phyloP scores from a whole-genome alignment of 2,113 vertebrate species.

The Scytalopus superciliaris region DNA sequence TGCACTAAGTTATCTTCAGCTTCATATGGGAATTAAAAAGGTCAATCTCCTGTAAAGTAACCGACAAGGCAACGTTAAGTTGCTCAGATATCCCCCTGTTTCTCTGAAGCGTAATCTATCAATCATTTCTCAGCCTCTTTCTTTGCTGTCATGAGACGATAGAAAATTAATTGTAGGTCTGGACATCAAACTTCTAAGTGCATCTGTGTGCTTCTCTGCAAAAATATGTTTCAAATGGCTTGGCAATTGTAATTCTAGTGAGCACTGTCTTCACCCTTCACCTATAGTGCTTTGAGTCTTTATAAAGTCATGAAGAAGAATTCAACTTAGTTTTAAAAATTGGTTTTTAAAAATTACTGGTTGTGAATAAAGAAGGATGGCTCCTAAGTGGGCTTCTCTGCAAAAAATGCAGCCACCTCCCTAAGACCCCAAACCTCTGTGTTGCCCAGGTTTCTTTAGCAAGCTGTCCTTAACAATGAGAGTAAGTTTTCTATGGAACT shows the following conservation, averaged over 20 bases:
- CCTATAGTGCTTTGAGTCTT: neutral
- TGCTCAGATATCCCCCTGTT: neutral
- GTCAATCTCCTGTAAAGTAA: neutral
- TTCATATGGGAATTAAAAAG: constrained; percentile 35
- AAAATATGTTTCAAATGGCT: neutral
- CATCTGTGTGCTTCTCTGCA: neutral
- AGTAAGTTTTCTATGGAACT: neutral
- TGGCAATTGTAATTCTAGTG: neutral
- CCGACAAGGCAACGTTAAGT: neutral
- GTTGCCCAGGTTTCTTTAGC: neutral
- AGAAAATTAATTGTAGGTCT: constrained; percentile 39
- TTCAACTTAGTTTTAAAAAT: neutral
- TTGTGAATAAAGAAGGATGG: neutral
- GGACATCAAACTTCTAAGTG: neutral
- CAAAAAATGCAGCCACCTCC: neutral
- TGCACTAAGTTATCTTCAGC: neutral
- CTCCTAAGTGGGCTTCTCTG: neutral
- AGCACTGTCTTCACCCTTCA: neutral
- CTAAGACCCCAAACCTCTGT: neutral
- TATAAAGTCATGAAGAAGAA: neutral
- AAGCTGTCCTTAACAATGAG: neutral
- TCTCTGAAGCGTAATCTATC: neutral
- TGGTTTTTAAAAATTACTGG: neutral
- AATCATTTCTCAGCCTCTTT: neutral
- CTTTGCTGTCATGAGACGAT: neutral